These are phyloP conservation scores for Patella pellucida DNA, from an alignment of 2,888 invertebrate species.

Conservation along the genomic window DNA sequence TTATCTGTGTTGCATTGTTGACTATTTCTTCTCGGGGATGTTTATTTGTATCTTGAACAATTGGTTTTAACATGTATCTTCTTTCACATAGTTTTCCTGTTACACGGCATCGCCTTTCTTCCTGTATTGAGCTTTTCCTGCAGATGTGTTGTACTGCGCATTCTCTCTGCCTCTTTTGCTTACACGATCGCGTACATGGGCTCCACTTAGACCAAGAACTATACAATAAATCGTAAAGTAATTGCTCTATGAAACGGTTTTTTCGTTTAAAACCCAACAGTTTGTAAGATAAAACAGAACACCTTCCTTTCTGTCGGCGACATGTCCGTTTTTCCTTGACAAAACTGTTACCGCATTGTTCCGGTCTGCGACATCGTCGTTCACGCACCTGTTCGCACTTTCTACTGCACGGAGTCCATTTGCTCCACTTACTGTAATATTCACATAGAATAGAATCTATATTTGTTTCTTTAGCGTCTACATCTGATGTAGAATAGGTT, in stretches of 20 bases:
- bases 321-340: constrained; percentile 65
- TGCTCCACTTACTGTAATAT: constrained; percentile 63
- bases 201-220: constrained; percentile 86
- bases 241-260: constrained; percentile 53
- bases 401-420: constrained; percentile 61
- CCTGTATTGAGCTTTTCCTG: constrained; percentile 82
- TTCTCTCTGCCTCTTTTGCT: constrained; percentile 81
- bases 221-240: constrained; percentile 68
- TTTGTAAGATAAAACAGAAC: constrained; percentile 43
- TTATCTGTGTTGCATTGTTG: neutral
- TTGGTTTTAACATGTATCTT: constrained; percentile 38
- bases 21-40: neutral
- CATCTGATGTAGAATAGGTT: neutral
- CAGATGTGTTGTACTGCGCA: constrained; percentile 84
- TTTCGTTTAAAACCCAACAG: constrained; percentile 45
- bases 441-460: constrained; percentile 43
- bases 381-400: constrained; percentile 67
- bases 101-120: constrained; percentile 88
- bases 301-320: constrained; percentile 39
- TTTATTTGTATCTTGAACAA: constrained; percentile 20
- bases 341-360: constrained; percentile 59
- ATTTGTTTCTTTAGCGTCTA: neutral
- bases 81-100: constrained; percentile 85
- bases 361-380: constrained; percentile 52
- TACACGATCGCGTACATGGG: constrained; percentile 83